Percentiles rank a stretch among this genome's conserved stretches.
These are phyloP conservation scores for Ondatra zibethicus DNA, from an alignment of 2,113 vertebrate species.

Conservation along the genomic window DNA sequence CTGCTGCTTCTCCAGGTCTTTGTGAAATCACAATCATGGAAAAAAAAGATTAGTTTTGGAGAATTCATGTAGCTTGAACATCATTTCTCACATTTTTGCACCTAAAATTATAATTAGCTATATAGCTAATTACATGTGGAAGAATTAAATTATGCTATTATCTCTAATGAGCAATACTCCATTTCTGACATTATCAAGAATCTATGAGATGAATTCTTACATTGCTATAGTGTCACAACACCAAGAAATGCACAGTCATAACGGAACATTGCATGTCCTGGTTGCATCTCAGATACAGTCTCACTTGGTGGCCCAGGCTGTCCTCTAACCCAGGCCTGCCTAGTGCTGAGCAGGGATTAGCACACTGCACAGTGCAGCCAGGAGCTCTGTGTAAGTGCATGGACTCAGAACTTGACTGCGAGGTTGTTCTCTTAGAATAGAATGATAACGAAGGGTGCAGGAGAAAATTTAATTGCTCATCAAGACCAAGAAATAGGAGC, in stretches of 20 bases:
- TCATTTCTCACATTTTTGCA: background rate
- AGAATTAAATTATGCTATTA: conserved; percentile 38
- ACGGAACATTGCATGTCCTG: background rate
- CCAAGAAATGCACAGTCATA: background rate
- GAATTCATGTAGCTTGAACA: background rate
- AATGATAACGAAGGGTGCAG: background rate
- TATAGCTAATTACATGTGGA: background rate
- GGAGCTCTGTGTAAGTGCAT: background rate
- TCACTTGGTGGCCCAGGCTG: background rate
- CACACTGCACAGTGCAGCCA: background rate
- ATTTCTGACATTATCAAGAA: background rate
- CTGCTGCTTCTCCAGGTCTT: conserved; percentile 1
- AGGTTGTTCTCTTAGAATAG: background rate
- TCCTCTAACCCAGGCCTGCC: background rate
- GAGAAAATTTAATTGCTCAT: background rate
- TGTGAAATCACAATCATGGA: background rate
- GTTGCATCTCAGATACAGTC: background rate
- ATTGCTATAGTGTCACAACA: background rate
- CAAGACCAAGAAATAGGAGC: background rate
- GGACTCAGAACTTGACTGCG: conserved; percentile 21
- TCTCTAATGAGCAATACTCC: conserved; percentile 16
- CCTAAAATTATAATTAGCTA: conserved; percentile 29
- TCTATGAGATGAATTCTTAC: background rate
- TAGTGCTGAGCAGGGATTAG: background rate
- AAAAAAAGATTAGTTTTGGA: conserved; percentile 20